Conservation (phyloP, 2,888 invertebrate genomes). For the Sipunculus nudus region DNA sequence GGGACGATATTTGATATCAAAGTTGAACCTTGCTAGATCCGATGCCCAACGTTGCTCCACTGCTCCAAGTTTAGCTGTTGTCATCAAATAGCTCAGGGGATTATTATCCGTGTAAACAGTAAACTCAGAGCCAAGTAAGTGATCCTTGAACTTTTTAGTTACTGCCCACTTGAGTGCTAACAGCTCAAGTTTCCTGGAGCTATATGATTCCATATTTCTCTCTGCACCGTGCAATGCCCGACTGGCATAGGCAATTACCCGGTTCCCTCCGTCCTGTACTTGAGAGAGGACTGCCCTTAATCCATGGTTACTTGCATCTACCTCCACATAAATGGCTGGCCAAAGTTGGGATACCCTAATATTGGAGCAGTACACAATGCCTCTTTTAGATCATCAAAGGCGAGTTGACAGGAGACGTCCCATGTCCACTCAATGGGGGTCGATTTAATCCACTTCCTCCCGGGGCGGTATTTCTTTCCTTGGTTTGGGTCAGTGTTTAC, state of each 20-base stretch:
- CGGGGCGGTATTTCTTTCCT: not conserved
- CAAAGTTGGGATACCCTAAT: no score
- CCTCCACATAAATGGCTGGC: no score
- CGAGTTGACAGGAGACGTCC: no score
- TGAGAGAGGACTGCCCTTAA: no score
- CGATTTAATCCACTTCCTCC: no score
- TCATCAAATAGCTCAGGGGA: slow-evolving; percentile 2
- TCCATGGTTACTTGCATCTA: no score
- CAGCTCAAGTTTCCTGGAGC: not conserved
- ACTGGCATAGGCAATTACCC: not conserved
- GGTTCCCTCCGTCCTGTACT: not conserved
- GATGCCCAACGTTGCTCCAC: not conserved
- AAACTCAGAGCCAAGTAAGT: not conserved
- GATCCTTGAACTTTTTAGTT: not conserved
- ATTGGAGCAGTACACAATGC: no score
- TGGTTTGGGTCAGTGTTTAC: no score
- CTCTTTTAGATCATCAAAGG: no score
- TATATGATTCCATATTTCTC: not conserved
- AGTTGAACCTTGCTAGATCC: not conserved
- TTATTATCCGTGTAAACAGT: not conserved
- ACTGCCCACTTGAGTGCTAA: not conserved
- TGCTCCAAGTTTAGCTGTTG: not conserved
- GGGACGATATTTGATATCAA: slow-evolving; percentile 1
- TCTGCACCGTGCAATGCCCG: not conserved
- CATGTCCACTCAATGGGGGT: not conserved